Base-by-base conservation (phyloP, 64 coral and sea anemone species). In the Dendrophyllia cribrosa region DNA sequence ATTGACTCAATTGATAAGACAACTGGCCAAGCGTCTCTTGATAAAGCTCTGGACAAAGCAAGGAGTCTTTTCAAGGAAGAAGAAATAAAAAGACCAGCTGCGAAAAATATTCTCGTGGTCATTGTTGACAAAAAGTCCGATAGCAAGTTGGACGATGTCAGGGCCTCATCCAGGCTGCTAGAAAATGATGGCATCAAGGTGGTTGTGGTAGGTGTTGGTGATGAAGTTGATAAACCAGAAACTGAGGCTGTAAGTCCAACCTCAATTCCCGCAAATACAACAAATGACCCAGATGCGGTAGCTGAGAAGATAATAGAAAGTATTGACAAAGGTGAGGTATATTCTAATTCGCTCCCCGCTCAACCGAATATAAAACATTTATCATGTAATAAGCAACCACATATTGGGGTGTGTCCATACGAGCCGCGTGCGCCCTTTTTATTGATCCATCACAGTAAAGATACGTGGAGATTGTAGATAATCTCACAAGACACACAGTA, bases 131-230 rank as follows among this genome's bases (percentile, higher is more conserved):
- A 58, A 46, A 75, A 75, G 21, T 92, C 91, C 16, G 59, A 72
- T 34, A 75, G 70, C 20, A 21, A 69, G 44, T 9, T 87, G 6
- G 59, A 49, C 51, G 91, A 92, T 72, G 82, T 92, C 45, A 87
- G 69, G 75, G 81, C 73, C 3, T 86, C 83, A 6, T 85, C 81
- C 49, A 89, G 77, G 56, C 51, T 77, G 6, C 20, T 91, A 15
- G 43, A 62, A 9, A 71, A 60, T 72, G 74, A 89, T 58, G 90
- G 90, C 47, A 51, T 96, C 9, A 93, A 89, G 43, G 95, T 96
- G 16, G 89, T 96, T 34, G 44, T 91, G 3, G 62, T 96, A 13
- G 91, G 90, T 71, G 53, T 96, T 70, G 95, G 95, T 71, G 60
- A 67, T 60, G 70, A 86, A n/a, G 80, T 68, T 7, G 69, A 92